Conservation (phyloP, 2,888 invertebrate genomes). For the Rhopalosiphum nymphaeae region DNA sequence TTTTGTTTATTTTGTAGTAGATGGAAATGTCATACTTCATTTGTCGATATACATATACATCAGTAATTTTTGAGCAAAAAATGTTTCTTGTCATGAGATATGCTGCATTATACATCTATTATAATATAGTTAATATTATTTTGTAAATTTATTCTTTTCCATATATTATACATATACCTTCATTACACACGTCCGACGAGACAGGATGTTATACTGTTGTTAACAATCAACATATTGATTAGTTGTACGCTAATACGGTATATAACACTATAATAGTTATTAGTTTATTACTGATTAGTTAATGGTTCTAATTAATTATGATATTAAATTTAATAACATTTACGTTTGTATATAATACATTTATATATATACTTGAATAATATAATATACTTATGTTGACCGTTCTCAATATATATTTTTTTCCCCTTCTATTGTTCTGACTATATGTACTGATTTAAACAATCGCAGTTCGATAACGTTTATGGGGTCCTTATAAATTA, state of each 20-base stretch:
- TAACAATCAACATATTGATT: neutral
- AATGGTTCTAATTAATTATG: neutral
- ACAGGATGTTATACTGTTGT: neutral
- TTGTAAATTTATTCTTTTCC: neutral
- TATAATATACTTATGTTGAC: constrained; percentile 22
- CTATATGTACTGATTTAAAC: constrained; percentile 30
- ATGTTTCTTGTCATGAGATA: neutral
- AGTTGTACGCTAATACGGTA: neutral
- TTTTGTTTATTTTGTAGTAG: neutral
- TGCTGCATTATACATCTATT: neutral
- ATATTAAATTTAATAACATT: neutral
- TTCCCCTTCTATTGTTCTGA: constrained; percentile 50
- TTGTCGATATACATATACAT: neutral
- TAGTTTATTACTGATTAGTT: neutral
- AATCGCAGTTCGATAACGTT: neutral
- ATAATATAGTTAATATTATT: neutral
- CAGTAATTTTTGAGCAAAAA: neutral
- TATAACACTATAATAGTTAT: neutral
- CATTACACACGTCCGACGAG: neutral
- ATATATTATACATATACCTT: neutral
- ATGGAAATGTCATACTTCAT: neutral
- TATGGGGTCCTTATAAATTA: constrained; percentile 25
- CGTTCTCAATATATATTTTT: neutral
- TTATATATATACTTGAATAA: neutral
- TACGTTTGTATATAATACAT: neutral